Evolutionary conservation across 2,888 invertebrate genomes (phyloP).

Genomic region (Endomychus coccineus): DNA sequence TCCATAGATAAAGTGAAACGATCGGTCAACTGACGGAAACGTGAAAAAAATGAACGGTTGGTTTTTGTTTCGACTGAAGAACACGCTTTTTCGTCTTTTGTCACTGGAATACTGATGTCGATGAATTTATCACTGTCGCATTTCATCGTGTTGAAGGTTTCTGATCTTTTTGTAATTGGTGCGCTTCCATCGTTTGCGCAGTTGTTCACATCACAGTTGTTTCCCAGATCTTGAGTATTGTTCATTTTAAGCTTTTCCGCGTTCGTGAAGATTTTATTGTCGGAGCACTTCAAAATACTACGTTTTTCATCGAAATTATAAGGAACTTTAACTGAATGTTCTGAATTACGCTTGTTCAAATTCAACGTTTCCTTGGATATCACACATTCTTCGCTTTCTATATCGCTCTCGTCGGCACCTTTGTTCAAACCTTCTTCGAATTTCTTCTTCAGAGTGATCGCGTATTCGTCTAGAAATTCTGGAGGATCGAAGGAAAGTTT

Average conservation of each 20-base stretch:
- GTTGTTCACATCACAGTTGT: slow-evolving; percentile 7
- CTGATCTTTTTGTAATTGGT: neutral
- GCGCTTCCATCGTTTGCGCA: slow-evolving; percentile 6
- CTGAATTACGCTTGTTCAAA: slow-evolving; percentile 39
- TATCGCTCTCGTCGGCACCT: slow-evolving; percentile 24
- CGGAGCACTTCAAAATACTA: slow-evolving; percentile 38
- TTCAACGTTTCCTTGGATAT: slow-evolving; percentile 40
- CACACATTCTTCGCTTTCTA: slow-evolving; percentile 30
- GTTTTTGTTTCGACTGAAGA: slow-evolving; percentile 21
- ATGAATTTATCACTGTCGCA: slow-evolving; percentile 10
- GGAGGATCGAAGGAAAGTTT: slow-evolving; percentile 41
- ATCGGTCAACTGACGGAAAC: slow-evolving; percentile 50
- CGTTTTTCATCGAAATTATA: slow-evolving; percentile 33
- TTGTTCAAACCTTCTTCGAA: slow-evolving; percentile 28
- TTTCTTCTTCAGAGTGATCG: slow-evolving; percentile 35
- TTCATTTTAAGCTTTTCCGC: slow-evolving; percentile 32
- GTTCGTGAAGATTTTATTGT: slow-evolving; percentile 29
- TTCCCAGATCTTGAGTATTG: slow-evolving; percentile 16
- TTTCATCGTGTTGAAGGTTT: slow-evolving; percentile 8
- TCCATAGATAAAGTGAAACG: slow-evolving; percentile 47
- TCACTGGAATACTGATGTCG: slow-evolving; percentile 9
- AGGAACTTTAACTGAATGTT: slow-evolving; percentile 37
- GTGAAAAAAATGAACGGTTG: slow-evolving; percentile 45
- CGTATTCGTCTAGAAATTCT: slow-evolving; percentile 40
- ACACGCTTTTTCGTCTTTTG: slow-evolving; percentile 17